These are phyloP conservation scores for Corvus moneduloides DNA, from an alignment of 2,113 vertebrate genomes.

Conservation along the genomic window DNA sequence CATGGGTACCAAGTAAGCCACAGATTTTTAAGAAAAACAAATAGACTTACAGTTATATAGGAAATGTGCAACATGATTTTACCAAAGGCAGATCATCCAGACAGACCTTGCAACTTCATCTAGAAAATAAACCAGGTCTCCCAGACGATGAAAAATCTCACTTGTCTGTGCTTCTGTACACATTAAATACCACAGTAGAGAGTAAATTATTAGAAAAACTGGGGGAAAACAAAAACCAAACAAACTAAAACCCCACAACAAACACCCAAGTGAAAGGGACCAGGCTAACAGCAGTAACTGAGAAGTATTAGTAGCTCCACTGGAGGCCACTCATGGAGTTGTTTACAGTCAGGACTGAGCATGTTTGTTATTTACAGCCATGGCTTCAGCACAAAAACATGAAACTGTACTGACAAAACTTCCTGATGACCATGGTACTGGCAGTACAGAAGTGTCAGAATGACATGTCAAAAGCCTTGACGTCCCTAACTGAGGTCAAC, in stretches of 20 bases:
- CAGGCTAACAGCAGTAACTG: background rate
- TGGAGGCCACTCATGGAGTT: background rate
- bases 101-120: background rate
- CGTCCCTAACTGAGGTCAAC: background rate
- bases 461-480: background rate
- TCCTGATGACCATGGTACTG: background rate
- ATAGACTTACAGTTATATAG: background rate
- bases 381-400: background rate
- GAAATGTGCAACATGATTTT: background rate
- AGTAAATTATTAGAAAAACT: background rate
- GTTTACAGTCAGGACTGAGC: rapidly evolving
- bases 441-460: background rate
- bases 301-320: background rate
- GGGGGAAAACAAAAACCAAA: background rate
- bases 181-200: background rate
- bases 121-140: background rate
- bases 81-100: background rate
- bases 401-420: background rate
- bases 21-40: background rate
- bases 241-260: background rate
- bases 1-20: background rate
- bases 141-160: background rate
- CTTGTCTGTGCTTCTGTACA: background rate
- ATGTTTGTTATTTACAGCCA: background rate
- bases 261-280: background rate